A percentile compares a stretch with the other conserved stretches of the same genome.
Conservation (phyloP, 2,797 vertebrate species). For the Pelochelys cantorii region DNA sequence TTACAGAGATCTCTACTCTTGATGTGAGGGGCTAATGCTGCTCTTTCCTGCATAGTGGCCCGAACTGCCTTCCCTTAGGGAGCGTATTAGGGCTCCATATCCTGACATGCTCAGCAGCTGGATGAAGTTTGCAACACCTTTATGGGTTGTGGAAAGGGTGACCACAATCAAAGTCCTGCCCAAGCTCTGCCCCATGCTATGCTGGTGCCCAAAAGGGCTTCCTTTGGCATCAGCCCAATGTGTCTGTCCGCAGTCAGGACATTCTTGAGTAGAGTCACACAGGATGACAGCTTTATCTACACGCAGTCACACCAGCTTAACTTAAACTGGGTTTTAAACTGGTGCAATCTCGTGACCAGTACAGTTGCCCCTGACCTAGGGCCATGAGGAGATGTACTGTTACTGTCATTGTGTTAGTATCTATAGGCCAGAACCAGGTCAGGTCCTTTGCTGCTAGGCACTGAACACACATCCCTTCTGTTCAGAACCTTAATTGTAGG, state of each 20-base stretch:
- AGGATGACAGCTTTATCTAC: constrained; percentile 37
- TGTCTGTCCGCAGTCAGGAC: constrained; percentile 49
- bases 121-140: background rate
- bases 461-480: accelerated
- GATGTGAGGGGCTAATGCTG: accelerated
- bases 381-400: background rate
- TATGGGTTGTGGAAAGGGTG: background rate
- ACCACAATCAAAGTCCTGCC: background rate
- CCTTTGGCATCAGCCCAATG: constrained; percentile 13
- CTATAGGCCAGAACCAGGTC: background rate
- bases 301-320: background rate
- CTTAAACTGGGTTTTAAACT: background rate
- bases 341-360: background rate
- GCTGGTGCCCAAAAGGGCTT: constrained; percentile 10
- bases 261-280: background rate
- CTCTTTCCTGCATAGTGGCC: background rate
- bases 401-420: background rate
- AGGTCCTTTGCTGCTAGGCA: background rate
- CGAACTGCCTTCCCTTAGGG: background rate
- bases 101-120: background rate
- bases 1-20: background rate
- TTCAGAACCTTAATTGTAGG: background rate
- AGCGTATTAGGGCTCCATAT: background rate
- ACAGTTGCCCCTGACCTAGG: accelerated
- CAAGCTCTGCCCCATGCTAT: background rate